Conservation (phyloP, 2,113 vertebrate species). For the Plestiodon gilberti region DNA sequence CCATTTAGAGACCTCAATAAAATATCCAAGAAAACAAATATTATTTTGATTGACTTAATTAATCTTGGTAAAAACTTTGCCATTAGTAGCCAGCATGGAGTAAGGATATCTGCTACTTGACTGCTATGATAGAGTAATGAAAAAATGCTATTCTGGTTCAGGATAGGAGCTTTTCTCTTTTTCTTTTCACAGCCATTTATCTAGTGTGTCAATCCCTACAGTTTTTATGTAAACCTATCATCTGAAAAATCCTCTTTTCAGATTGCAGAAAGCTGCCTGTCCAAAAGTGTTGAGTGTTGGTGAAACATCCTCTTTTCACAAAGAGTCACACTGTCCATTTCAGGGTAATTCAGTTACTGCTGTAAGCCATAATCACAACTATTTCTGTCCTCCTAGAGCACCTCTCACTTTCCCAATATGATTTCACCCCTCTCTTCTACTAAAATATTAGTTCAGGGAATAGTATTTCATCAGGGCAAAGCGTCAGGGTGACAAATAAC, state of each 20-base stretch:
- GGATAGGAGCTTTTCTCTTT: constrained; percentile 71
- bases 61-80: constrained; percentile 62
- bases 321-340: constrained; percentile 48
- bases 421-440: constrained; percentile 39
- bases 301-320: constrained; percentile 62
- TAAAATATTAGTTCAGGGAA: constrained; percentile 25
- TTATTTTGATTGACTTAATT: constrained; percentile 74
- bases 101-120: constrained; percentile 62
- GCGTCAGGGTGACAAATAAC: neutral
- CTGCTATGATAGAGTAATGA: constrained; percentile 68
- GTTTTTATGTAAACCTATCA: constrained; percentile 64
- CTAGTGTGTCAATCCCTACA: constrained; percentile 62
- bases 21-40: constrained; percentile 65
- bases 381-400: constrained; percentile 37
- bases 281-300: constrained; percentile 62
- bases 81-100: constrained; percentile 56
- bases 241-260: constrained; percentile 55
- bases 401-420: constrained; percentile 37
- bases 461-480: constrained; percentile 20
- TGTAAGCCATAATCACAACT: constrained; percentile 46
- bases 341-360: constrained; percentile 42
- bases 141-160: constrained; percentile 72
- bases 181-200: constrained; percentile 74
- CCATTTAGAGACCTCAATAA: constrained; percentile 66
- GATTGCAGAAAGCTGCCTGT: constrained; percentile 36